Percentiles rank a stretch among this genome's conserved stretches.
Conservation (phyloP, 2,113 vertebrate species). For the Jacana jacana region DNA sequence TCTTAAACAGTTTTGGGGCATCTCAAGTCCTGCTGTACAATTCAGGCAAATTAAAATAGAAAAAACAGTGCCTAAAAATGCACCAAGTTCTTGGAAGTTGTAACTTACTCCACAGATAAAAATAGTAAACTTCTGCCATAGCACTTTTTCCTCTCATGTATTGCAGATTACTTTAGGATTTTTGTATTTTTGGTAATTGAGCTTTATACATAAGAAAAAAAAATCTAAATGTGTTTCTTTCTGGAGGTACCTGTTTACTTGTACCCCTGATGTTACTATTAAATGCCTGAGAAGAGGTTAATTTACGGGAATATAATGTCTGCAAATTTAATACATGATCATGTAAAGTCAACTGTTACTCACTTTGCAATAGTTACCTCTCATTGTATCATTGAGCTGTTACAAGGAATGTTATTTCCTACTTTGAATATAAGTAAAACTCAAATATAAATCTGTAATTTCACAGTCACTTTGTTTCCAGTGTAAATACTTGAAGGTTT, state of each 20-base stretch:
- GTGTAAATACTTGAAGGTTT: background rate
- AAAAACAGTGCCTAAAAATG: slow-evolving; percentile 62
- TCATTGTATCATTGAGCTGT: slow-evolving; percentile 42
- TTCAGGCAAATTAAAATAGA: slow-evolving; percentile 42
- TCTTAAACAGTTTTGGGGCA: slow-evolving; percentile 46
- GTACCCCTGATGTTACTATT: background rate
- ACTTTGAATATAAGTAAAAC: slow-evolving; percentile 69
- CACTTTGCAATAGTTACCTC: slow-evolving; percentile 35
- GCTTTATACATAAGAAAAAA: slow-evolving; percentile 52
- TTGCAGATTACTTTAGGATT: slow-evolving; percentile 26
- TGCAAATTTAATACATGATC: background rate
- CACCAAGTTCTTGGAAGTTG: slow-evolving; percentile 28
- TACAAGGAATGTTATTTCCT: slow-evolving; percentile 60
- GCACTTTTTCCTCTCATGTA: slow-evolving; percentile 36
- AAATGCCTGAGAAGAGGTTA: slow-evolving; percentile 15
- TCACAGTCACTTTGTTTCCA: slow-evolving; percentile 27
- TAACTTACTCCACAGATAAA: background rate
- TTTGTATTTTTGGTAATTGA: slow-evolving; percentile 62
- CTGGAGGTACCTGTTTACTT: slow-evolving; percentile 41
- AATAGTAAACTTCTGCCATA: slow-evolving; percentile 24
- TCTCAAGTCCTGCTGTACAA: slow-evolving; percentile 46
- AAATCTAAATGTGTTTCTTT: background rate
- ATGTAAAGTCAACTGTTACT: slow-evolving; percentile 56
- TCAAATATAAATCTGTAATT: slow-evolving; percentile 8
- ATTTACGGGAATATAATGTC: slow-evolving; percentile 28